Base-by-base conservation (phyloP, 2,888 invertebrate species). In the Diloba caeruleocephala region DNA sequence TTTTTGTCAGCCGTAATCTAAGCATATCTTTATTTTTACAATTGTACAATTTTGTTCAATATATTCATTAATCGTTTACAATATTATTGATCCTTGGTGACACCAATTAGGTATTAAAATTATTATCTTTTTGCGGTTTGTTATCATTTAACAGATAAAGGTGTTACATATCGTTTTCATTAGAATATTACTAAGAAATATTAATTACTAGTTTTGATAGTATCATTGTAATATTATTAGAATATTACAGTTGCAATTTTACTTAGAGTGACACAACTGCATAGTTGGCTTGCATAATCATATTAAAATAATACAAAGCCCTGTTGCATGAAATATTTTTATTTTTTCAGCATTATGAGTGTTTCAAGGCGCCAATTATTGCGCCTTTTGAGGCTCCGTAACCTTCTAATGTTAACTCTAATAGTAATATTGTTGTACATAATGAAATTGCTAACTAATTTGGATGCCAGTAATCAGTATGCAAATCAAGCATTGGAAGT, bases 381-480 rank as follows among this genome's bases (percentile, higher is more conserved):
- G 17, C 83, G 90, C n/a, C 55, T 89, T 2, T 53, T 90, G 7
- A 79, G 85, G 50, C 33, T 88, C 1, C 79, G 89, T 0, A 90
- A 87, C 53, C 78, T 92, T 1, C 9, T 87, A 1, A 56, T 78
- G n/a, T 33, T 90, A 6, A 87, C 87, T 1, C n/a, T 85, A 8
- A 51, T 89, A 17, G 62, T 89, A 0, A 75, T 85, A 10, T 29
- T 88, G 6, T 39, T 90, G 26, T 90, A 89, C 51, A 55, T 83
- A n/a, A 44, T 85, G 0, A 87, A 80, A 59, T 58, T 68, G 1
- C 58, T 85, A 1, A 60, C 46, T 10, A 73, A 71, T 15, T 23
- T 70, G 0, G 66, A 79, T 1, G 31, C 62, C 1, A 53, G 49
- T n/a, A 45, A 69, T 5, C 17, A 43, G 4, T 51, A 73, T 4